Evolutionary conservation across 2,888 invertebrate species (phyloP).

Genomic region (Lasiommata megera): DNA sequence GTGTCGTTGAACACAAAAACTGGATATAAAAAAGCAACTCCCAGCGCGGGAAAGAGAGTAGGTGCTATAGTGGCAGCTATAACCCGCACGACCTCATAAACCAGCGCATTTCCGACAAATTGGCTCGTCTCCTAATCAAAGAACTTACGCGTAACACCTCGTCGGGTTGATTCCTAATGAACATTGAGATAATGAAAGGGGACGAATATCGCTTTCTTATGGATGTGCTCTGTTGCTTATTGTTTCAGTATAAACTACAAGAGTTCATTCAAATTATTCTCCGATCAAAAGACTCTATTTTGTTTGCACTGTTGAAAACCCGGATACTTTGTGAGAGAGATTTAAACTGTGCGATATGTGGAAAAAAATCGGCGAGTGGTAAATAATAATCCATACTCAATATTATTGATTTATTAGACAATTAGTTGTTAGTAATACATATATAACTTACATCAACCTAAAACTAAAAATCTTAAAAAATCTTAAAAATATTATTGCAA

Average conservation of each 20-base stretch:
- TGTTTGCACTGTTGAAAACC: neutral
- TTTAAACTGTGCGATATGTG: too few species aligned
- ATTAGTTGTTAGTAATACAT: too few species aligned
- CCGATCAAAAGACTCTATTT: neutral
- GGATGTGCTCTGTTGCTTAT: conserved; percentile 7
- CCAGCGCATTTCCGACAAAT: conserved; percentile 44
- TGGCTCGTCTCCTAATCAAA: conserved; percentile 53
- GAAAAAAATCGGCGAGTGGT: too few species aligned
- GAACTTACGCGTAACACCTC: conserved; percentile 36
- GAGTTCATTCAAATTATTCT: neutral
- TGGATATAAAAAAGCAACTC: conserved; percentile 10
- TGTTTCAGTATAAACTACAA: neutral
- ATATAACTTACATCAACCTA: too few species aligned
- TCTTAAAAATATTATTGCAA: too few species aligned
- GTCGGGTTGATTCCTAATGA: conserved; percentile 29
- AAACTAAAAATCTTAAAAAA: too few species aligned
- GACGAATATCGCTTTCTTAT: conserved; percentile 11
- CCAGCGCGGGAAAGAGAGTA: neutral
- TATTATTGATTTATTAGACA: too few species aligned
- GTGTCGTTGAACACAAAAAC: neutral
- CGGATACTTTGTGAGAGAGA: too few species aligned
- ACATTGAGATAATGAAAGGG: conserved; percentile 5
- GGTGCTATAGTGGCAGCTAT: conserved; percentile 38
- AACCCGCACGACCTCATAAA: conserved; percentile 60
- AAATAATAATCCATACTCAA: too few species aligned